Conservation (phyloP, 2,113 vertebrate species). For the Hypocryptadius cinnamomeus region DNA sequence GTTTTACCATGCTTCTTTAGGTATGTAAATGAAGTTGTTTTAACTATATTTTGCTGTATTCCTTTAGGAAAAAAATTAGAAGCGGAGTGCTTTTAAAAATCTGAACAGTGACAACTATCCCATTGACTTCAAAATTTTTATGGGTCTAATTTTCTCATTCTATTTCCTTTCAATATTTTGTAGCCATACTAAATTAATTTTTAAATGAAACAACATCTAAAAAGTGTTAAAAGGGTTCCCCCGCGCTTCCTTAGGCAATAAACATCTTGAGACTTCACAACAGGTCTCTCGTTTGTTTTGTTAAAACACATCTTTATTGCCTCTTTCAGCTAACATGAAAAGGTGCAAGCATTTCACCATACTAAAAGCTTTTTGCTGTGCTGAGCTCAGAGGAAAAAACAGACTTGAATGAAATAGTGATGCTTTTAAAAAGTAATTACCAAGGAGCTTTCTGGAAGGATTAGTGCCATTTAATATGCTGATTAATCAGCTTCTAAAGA, state of each 20-base stretch:
- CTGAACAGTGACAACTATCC: background rate
- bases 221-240: background rate
- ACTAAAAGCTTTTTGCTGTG: background rate
- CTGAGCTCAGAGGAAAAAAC: background rate
- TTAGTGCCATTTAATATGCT: slow-evolving; percentile 24
- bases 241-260: background rate
- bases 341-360: background rate
- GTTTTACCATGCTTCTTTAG: background rate
- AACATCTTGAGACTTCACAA: slow-evolving; percentile 36
- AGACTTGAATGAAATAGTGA: background rate
- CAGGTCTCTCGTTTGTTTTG: background rate
- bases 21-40: background rate
- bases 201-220: background rate
- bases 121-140: background rate
- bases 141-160: background rate
- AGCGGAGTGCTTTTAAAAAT: background rate
- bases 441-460: background rate
- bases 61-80: background rate
- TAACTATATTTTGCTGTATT: background rate
- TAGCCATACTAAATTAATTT: background rate
- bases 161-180: background rate
- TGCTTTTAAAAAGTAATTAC: slow-evolving; percentile 16
- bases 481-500: slow-evolving; percentile 25
- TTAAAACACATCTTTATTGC: slow-evolving; percentile 41
- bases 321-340: background rate